These are phyloP conservation scores for Clivina fossor DNA, from an alignment of 2,888 invertebrate genomes.

Conservation along the genomic window DNA sequence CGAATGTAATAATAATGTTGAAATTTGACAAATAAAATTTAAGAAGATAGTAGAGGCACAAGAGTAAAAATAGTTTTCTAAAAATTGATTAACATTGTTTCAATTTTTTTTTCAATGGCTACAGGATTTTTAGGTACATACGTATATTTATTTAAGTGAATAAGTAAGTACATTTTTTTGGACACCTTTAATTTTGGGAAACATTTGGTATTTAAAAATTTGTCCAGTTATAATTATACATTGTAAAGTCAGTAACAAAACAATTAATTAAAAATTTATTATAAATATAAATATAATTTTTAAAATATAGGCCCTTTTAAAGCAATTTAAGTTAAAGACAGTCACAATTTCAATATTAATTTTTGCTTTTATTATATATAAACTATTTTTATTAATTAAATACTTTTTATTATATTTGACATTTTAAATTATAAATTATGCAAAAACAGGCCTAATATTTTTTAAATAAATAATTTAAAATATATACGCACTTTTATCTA, in stretches of 20 bases:
- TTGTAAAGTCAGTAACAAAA: constrained; percentile 1
- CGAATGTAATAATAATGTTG: background rate
- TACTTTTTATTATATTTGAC: too few relatives aligned
- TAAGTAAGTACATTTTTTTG: constrained; percentile 25
- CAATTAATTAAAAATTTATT: background rate
- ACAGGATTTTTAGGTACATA: constrained; percentile 28
- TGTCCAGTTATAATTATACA: background rate
- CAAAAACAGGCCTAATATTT: too few relatives aligned
- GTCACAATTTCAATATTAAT: too few relatives aligned
- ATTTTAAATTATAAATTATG: too few relatives aligned
- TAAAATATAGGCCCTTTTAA: too few relatives aligned
- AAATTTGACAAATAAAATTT: constrained; percentile 24
- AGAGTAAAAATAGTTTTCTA: constrained; percentile 24
- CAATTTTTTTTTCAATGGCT: constrained; percentile 20
- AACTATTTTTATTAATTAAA: too few relatives aligned
- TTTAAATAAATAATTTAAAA: too few relatives aligned
- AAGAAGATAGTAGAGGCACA: constrained; percentile 30
- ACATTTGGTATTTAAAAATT: background rate
- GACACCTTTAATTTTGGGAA: constrained; percentile 29
- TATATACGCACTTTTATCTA: too few relatives aligned
- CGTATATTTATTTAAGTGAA: constrained; percentile 15
- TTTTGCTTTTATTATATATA: too few relatives aligned
- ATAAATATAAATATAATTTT: too few relatives aligned
- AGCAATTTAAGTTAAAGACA: too few relatives aligned
- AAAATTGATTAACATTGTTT: constrained; percentile 13